phyloP scores from a whole-genome alignment of 2,888 invertebrate species.

The Tridacna crocea region DNA sequence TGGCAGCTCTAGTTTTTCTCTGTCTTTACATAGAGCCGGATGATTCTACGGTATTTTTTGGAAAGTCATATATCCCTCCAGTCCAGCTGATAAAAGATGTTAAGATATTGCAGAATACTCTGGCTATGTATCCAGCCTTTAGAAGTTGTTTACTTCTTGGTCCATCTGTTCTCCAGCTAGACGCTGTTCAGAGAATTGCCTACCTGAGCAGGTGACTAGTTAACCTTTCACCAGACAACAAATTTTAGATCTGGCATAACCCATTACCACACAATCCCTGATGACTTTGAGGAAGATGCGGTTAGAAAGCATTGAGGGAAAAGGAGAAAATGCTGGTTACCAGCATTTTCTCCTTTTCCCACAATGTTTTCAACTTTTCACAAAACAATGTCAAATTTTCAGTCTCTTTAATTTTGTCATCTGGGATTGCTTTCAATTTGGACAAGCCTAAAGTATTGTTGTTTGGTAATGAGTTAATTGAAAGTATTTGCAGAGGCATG shows the following conservation, averaged over 20 bases:
- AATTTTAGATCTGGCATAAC: neutral
- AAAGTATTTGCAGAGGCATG: too few relatives aligned
- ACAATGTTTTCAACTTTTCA: neutral
- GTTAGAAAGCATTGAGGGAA: neutral
- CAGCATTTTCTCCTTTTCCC: neutral
- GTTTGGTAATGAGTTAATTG: too few relatives aligned
- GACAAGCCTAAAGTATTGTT: too few relatives aligned
- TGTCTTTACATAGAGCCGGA: slow-evolving; percentile 7
- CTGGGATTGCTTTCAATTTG: too few relatives aligned
- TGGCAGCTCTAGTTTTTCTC: neutral
- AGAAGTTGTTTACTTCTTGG: slow-evolving; percentile 62
- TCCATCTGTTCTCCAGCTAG: slow-evolving; percentile 71
- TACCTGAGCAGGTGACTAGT: slow-evolving; percentile 51
- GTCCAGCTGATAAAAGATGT: slow-evolving; percentile 14
- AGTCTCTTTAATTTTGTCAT: too few relatives aligned
- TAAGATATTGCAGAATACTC: slow-evolving; percentile 44
- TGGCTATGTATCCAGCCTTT: slow-evolving; percentile 40
- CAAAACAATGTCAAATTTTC: too few relatives aligned
- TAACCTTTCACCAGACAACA: too few relatives aligned
- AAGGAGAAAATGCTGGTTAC: neutral
- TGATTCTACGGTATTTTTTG: slow-evolving; percentile 12
- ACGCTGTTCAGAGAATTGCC: slow-evolving; percentile 29
- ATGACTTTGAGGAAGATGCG: neutral
- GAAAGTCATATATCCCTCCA: slow-evolving; percentile 11
- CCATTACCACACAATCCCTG: too few relatives aligned